Base-by-base conservation (phyloP, 2,888 invertebrate species). In the Dascillus cervinus region DNA sequence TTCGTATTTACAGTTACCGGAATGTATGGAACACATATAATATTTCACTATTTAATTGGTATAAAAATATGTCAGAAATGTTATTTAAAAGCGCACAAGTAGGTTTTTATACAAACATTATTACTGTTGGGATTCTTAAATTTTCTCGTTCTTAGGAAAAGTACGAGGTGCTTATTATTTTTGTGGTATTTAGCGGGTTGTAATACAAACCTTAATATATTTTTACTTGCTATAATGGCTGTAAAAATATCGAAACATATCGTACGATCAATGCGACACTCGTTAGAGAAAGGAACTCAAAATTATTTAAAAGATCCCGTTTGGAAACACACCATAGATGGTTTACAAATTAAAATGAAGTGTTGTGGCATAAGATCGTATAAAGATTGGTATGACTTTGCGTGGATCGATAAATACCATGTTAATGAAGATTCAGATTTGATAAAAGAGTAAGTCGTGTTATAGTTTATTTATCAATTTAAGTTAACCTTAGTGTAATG, bases 261-360 rank as follows among this genome's bases (percentile, higher is more conserved):
- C 10, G 42, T 56, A 1, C 50, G 57, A 26, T 59, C 65, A 1
- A 53, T 76, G 30, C 66, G 69, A 1, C 67, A 69, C 3, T 73
- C 75, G 0, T 56, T 76, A 20, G 65, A 70, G 20, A 62, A 66
- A 20, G 75, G 75, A 0, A 76, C 75, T 56, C 66, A 69, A 13
- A 70, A 70, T 43, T 76, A 75, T 46, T 61, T 75, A 21, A 67
- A 63, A 4, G 74, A 76, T 37, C 62, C 66, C 2, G 60, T 62
- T 9, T 75, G 76, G 74, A 77, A 76, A 50, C 60, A 58, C 11
- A 60, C 70, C 3, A 60, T 75, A 41, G 75, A 77, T 48, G 68
- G 62, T 5, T 69, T 77, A 64, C 76, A 77, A 64, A 71, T 59
- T 24, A 47, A 49, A 22, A 49, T 73, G 34, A 65, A 70, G 46